phyloP scores from a whole-genome alignment of 2,888 invertebrate species.

The Spialia ferax region DNA sequence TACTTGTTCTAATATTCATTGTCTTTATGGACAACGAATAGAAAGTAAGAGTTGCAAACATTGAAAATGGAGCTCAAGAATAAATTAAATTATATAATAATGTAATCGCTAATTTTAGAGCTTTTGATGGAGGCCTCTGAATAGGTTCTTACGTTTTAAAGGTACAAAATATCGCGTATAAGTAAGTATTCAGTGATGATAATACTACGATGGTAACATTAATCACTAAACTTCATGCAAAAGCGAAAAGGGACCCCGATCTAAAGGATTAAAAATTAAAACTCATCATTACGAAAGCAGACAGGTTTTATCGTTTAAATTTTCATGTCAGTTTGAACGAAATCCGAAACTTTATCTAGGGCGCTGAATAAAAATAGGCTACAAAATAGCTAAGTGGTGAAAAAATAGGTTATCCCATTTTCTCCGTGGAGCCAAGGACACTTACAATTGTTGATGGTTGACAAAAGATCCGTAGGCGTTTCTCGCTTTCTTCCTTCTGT shows the following conservation, averaged over 20 bases:
- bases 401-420: constrained; percentile 42
- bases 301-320: neutral
- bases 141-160: too few species aligned
- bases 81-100: too few species aligned
- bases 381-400: constrained; percentile 36
- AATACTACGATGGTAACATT: neutral
- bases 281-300: constrained; percentile 3
- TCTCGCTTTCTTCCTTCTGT: constrained; percentile 33
- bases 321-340: constrained; percentile 18
- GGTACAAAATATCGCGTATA: neutral
- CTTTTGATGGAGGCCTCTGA: neutral
- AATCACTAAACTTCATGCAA: neutral
- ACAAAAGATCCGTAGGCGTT: constrained; percentile 39
- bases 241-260: neutral
- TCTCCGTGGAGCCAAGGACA: constrained; percentile 36
- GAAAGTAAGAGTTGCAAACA: too few species aligned
- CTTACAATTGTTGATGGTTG: constrained; percentile 38
- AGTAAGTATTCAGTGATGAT: too few species aligned
- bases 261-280: constrained; percentile 2
- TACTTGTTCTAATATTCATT: too few species aligned
- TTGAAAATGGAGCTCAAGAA: too few species aligned
- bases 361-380: constrained; percentile 35
- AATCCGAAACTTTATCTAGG: constrained; percentile 31
- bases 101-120: too few species aligned
- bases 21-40: too few species aligned